These are phyloP conservation scores for Sitta carolinensis DNA, from an alignment of 2,797 vertebrate species.

Conservation along the genomic window DNA sequence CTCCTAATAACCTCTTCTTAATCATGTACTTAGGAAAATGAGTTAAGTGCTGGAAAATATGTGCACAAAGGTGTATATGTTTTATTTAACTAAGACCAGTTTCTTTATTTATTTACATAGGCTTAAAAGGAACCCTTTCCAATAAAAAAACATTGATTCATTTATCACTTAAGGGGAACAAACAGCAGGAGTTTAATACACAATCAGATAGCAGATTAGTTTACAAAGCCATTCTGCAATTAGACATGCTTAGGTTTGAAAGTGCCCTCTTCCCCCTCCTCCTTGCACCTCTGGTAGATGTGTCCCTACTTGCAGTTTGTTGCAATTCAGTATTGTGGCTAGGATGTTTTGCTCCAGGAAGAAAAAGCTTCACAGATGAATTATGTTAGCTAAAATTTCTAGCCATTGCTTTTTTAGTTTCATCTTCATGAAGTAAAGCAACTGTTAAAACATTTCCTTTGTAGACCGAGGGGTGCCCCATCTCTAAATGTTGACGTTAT, in stretches of 20 bases:
- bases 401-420: not conserved
- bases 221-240: conserved; percentile 60
- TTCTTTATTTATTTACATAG: not conserved
- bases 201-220: conserved; percentile 61
- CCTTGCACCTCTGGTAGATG: not conserved
- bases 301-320: not conserved
- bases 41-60: not conserved
- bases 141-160: not conserved
- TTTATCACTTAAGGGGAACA: conserved; percentile 19
- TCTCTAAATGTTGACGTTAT: not conserved
- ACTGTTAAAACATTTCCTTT: not conserved
- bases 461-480: not conserved
- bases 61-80: not conserved
- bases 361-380: not conserved
- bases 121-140: not conserved
- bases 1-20: conserved; percentile 43
- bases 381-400: not conserved
- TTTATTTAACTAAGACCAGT: not conserved
- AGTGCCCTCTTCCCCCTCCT: not conserved
- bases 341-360: not conserved
- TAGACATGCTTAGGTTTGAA: conserved; percentile 51
- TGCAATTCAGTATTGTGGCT: not conserved
- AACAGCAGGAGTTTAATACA: conserved; percentile 46
- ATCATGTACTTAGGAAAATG: conserved; percentile 59
- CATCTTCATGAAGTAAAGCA: not conserved